Conservation (phyloP, 2,113 vertebrate genomes). For the Bothrops jararaca region DNA sequence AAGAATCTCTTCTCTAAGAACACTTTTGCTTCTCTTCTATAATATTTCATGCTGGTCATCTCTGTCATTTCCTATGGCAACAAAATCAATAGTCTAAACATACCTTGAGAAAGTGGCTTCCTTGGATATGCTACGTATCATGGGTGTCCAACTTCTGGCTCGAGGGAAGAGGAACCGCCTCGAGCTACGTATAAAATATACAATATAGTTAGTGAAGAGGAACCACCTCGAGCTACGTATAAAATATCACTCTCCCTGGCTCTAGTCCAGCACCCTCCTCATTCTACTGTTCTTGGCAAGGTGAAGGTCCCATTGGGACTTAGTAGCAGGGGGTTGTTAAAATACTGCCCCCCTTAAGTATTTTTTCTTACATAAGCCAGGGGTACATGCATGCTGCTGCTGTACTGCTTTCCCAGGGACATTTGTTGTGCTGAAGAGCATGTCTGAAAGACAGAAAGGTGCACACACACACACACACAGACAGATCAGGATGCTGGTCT, state of each 20-base stretch:
- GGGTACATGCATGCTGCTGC: background rate
- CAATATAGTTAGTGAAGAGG: background rate
- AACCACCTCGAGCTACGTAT: background rate
- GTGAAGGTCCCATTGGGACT: background rate
- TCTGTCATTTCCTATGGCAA: background rate
- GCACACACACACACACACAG: background rate
- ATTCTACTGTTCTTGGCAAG: background rate
- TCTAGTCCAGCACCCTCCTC: background rate
- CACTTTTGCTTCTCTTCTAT: background rate
- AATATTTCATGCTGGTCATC: background rate
- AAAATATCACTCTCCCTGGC: background rate
- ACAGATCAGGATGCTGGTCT: conserved; percentile 53
- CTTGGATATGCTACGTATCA: background rate
- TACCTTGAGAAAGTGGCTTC: background rate
- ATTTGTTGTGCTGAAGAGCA: background rate
- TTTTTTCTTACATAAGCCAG: background rate
- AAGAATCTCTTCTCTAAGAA: background rate
- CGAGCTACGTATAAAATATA: background rate
- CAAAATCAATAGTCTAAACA: background rate
- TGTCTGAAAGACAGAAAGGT: background rate
- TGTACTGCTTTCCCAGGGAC: background rate
- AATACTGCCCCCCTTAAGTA: background rate
- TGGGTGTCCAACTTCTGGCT: background rate
- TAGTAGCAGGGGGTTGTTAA: background rate
- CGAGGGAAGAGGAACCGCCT: background rate